Base-by-base conservation (phyloP, 53 echinoderm and acorn worm genomes). In the Astropecten irregularis region DNA sequence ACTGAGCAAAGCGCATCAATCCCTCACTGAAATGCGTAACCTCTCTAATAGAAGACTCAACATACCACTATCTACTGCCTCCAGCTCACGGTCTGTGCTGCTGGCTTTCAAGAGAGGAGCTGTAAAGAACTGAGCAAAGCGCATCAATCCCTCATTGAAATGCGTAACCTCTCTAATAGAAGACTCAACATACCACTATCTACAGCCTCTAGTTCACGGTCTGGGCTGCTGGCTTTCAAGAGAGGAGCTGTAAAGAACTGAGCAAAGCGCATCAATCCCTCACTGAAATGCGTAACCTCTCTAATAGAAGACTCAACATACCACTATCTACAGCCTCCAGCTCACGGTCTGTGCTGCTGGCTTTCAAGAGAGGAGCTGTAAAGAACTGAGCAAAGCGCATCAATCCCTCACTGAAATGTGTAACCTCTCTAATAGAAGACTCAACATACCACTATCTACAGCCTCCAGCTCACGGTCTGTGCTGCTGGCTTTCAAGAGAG, bases 281-380 rank as follows among this genome's bases (percentile, higher is more conserved):
- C n/a, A n/a, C n/a, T n/a, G n/a, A n/a, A n/a, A n/a, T n/a, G n/a
- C n/a, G n/a, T n/a, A n/a, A n/a, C n/a, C n/a, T n/a, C n/a, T n/a
- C n/a, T n/a, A n/a, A n/a, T n/a, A n/a, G n/a, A n/a, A n/a, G 49
- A 77, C 32, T 9, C 10, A n/a, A 48, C 82, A 74, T 87, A 93
- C 96, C 96, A 76, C 95, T 96, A 31, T 96, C 96, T 1, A 96
- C 96, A 21, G 96, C 96, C 53, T 96, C 93, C 32, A 96, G 73
- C 68, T 96, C 96, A 40, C 93, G 76, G 77, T 96, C 93, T 14
- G 93, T 96, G 33, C 84, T 87, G 81, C 77, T 68, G 34, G 87
- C 89, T 63, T 93, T 96, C 25, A 93, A 73, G 15, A 93, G 79
- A 0, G 96, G 96, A 22, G 93, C 79, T 0, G 88, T 84, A 29